These are phyloP conservation scores for Stigmatopora argus DNA, from an alignment of 2,113 vertebrate species.

Conservation along the genomic window DNA sequence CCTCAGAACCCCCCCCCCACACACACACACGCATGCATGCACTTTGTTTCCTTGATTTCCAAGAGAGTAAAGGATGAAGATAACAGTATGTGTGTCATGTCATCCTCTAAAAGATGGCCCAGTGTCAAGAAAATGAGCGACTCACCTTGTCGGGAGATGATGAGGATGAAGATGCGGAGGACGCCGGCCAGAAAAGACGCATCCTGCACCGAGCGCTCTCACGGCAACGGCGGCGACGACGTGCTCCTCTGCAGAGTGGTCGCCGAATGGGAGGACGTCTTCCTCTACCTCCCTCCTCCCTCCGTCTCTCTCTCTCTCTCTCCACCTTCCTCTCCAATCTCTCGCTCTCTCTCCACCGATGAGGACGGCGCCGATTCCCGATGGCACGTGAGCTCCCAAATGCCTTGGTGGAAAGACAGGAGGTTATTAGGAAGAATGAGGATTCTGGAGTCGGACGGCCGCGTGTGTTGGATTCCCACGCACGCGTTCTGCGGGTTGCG, in stretches of 20 bases:
- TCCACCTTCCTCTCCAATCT: background rate
- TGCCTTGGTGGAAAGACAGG: background rate
- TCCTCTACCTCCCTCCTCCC: constrained; percentile 1
- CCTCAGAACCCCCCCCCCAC: background rate
- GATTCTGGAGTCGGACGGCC: background rate
- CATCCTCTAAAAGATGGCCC: no score
- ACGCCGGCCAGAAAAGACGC: background rate
- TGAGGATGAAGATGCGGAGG: background rate
- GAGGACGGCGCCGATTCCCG: background rate
- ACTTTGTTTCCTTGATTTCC: background rate
- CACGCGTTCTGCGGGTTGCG: constrained; percentile 2
- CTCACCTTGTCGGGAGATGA: constrained; percentile 30
- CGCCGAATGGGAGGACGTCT: constrained; percentile 28
- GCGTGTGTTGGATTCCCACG: background rate
- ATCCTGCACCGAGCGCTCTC: constrained; percentile 12
- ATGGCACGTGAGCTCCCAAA: background rate
- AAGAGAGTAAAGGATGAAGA: background rate
- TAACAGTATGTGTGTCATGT: background rate
- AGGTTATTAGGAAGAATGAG: background rate
- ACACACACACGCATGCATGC: background rate
- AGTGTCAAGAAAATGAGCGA: background rate
- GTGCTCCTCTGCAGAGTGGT: constrained; percentile 66
- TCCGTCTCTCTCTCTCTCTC: background rate
- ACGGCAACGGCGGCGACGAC: constrained; percentile 18
- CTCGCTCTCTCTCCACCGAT: background rate